Evolutionary conservation across 2,888 invertebrate genomes (phyloP).

Genomic region (Micoletzkya japonica): DNA sequence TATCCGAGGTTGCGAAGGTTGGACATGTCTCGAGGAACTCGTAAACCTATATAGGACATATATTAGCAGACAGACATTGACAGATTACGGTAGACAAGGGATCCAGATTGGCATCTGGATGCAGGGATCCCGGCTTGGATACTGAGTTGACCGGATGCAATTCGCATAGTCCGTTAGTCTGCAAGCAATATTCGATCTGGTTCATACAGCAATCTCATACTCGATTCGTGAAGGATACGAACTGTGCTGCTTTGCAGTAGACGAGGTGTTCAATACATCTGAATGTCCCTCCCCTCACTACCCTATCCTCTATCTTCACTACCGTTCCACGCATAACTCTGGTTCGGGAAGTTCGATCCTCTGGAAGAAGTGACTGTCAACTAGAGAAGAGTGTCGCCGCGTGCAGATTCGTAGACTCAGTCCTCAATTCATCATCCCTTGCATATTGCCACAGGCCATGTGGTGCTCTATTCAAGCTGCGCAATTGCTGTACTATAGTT

Average conservation of each 20-base stretch:
- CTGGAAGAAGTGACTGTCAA: constrained; percentile 27
- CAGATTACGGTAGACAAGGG: constrained; percentile 31
- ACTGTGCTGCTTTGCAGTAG: constrained; percentile 45
- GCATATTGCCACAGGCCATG: too few species aligned
- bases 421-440: too few species aligned
- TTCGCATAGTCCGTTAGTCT: constrained; percentile 28
- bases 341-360: constrained; percentile 45
- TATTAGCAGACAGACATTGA: not conserved
- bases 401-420: constrained; percentile 13
- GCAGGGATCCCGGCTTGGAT: constrained; percentile 24
- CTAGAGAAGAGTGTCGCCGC: constrained; percentile 17
- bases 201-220: constrained; percentile 16
- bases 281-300: not conserved
- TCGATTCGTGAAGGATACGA: constrained; percentile 34
- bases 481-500: too few species aligned
- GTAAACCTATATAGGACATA: constrained; percentile 10
- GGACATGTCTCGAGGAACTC: constrained; percentile 23
- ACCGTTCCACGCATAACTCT: constrained; percentile 43
- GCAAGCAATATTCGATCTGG: not conserved
- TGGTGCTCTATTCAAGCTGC: too few species aligned
- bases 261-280: constrained; percentile 49
- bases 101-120: constrained; percentile 42
- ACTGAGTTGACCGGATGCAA: constrained; percentile 21
- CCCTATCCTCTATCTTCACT: not conserved
- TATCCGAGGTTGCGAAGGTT: constrained; percentile 24